phyloP scores from a whole-genome alignment of 2,113 vertebrate genomes.

The Cacatua alba region DNA sequence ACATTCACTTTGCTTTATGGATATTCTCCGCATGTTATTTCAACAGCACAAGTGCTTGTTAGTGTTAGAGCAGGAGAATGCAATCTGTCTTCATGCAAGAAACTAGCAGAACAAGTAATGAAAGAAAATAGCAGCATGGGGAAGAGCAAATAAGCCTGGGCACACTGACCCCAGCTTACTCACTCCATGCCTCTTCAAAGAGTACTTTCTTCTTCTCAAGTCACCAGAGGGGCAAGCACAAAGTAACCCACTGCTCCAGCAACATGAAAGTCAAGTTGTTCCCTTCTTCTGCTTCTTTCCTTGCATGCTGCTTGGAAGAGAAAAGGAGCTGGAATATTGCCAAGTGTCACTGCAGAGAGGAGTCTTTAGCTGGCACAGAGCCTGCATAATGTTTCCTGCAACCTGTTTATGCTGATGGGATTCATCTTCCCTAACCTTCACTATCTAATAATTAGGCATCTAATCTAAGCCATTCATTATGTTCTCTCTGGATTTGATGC shows the following conservation, averaged over 20 bases:
- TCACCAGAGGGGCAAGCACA: neutral
- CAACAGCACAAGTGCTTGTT: neutral
- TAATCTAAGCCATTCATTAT: constrained; percentile 40
- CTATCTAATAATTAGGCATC: constrained; percentile 44
- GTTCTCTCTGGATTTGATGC: neutral
- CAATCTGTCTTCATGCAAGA: neutral
- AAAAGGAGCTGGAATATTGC: neutral
- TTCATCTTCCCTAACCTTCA: constrained; percentile 44
- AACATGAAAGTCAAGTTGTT: neutral
- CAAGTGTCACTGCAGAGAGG: neutral
- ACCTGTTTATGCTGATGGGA: neutral
- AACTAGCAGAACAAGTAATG: neutral
- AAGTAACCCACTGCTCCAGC: neutral
- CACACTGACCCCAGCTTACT: neutral
- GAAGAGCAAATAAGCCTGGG: neutral
- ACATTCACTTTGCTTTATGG: neutral
- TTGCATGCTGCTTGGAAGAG: neutral
- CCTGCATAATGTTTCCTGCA: neutral
- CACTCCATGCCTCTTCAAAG: neutral
- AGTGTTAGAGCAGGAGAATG: neutral
- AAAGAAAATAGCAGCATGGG: neutral
- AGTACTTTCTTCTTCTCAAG: neutral
- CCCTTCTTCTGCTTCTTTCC: neutral
- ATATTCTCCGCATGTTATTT: neutral
- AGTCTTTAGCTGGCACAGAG: neutral